Evolutionary conservation across 2,797 vertebrate species (phyloP).

Genomic region (Hybognathus amarus): DNA sequence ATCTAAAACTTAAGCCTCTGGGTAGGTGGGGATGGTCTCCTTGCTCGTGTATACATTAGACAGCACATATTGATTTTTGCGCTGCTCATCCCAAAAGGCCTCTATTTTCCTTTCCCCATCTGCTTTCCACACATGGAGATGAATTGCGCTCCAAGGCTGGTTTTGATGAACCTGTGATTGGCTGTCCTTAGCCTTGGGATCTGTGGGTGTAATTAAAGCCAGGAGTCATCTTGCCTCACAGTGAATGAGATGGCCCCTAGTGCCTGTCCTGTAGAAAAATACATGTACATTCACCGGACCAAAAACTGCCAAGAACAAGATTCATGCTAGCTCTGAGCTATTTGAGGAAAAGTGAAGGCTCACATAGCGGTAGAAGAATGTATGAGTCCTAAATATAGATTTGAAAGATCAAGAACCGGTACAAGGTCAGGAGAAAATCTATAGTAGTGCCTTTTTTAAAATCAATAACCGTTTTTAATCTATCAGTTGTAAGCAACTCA

Average conservation of each 20-base stretch:
- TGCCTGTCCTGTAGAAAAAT: conserved; percentile 35
- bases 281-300: conserved; percentile 8
- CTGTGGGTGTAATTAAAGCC: conserved; percentile 52
- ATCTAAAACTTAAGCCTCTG: conserved; percentile 35
- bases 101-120: conserved; percentile 36
- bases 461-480: conserved; percentile 36
- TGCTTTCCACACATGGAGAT: conserved; percentile 55
- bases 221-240: conserved; percentile 15
- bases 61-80: conserved; percentile 64
- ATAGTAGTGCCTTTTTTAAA: conserved; percentile 7
- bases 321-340: conserved; percentile 40
- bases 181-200: conserved; percentile 52
- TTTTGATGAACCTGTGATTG: conserved; percentile 57
- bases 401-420: conserved; percentile 28
- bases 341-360: conserved; percentile 45
- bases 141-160: conserved; percentile 52
- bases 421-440: conserved; percentile 43
- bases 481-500: background rate
- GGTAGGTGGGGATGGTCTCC: conserved; percentile 15
- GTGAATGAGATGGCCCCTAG: conserved; percentile 17
- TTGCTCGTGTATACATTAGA: conserved; percentile 65
- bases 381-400: conserved; percentile 38
- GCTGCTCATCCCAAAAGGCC: conserved; percentile 33
- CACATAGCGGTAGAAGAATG: conserved; percentile 5
- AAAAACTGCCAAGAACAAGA: conserved; percentile 39